Evolutionary conservation across 2,888 invertebrate species (phyloP).

Genomic region (Cantharis flavilabris): DNA sequence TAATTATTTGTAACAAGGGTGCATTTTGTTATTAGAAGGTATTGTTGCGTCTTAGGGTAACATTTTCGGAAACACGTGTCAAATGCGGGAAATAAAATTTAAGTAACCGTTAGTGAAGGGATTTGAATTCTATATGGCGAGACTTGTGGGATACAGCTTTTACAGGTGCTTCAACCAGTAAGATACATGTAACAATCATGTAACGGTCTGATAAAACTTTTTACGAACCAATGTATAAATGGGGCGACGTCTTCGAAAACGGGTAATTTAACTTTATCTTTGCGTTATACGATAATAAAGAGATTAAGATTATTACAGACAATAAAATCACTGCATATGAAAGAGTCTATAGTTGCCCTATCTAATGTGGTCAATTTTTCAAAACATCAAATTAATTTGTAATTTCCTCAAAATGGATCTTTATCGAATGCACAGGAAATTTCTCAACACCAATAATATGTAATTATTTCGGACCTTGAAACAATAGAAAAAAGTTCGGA

Average conservation of each 20-base stretch:
- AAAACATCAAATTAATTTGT: neutral
- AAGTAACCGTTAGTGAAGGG: slow-evolving; percentile 21
- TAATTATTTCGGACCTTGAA: neutral
- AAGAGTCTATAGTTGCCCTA: neutral
- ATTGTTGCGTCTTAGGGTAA: slow-evolving; percentile 24
- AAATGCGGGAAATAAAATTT: slow-evolving; percentile 21
- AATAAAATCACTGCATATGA: neutral
- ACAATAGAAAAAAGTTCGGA: neutral
- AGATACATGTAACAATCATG: neutral
- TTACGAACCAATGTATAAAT: neutral
- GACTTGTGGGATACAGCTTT: slow-evolving; percentile 25
- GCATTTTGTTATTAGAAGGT: slow-evolving; percentile 23
- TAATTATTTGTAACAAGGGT: slow-evolving; percentile 20
- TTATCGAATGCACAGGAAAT: neutral
- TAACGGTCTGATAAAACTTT: neutral
- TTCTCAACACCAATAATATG: neutral
- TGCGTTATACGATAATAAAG: neutral
- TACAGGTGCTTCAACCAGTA: slow-evolving; percentile 17
- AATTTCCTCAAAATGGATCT: neutral
- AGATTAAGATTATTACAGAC: neutral
- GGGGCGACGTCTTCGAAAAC: neutral
- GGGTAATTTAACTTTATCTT: neutral
- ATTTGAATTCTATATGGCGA: slow-evolving; percentile 12
- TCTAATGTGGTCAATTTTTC: neutral
- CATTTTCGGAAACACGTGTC: slow-evolving; percentile 27